A percentile compares a stretch with the other conserved stretches of the same genome.
These are phyloP conservation scores for Podarcis raffonei DNA, from an alignment of 2,113 vertebrate species.

Conservation along the genomic window DNA sequence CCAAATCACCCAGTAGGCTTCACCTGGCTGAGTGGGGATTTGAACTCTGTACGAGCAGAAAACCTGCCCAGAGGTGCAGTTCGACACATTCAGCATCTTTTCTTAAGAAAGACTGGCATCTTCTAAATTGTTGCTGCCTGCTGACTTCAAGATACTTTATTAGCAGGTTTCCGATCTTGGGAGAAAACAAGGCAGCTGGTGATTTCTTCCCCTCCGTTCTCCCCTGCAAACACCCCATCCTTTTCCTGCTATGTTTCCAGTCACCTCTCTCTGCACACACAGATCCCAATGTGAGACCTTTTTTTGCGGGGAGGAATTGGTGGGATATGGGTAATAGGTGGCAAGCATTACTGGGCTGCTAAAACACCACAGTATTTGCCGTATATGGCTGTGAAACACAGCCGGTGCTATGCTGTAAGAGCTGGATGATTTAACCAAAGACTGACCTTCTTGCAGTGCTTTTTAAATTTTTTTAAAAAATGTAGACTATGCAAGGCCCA, in stretches of 20 bases:
- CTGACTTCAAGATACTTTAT: background rate
- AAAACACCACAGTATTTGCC: conserved; percentile 39
- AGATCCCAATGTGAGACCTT: background rate
- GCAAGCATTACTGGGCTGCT: conserved; percentile 57
- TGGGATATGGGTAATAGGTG: conserved; percentile 33
- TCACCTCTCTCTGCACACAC: background rate
- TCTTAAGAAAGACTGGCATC: background rate
- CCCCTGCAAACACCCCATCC: background rate
- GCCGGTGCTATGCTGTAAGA: conserved; percentile 1
- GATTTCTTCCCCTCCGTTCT: background rate
- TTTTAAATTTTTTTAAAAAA: conserved; percentile 4
- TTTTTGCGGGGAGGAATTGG: background rate
- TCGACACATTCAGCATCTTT: background rate
- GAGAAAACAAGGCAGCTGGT: background rate
- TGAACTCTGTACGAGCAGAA: too few species aligned
- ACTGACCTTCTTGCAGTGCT: conserved; percentile 51
- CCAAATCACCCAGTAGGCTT: too few species aligned
- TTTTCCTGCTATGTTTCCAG: too few species aligned
- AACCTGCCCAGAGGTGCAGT: background rate
- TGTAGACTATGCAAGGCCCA: conserved; percentile 54
- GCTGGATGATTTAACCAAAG: conserved; percentile 32
- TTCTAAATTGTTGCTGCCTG: background rate
- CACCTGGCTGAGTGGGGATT: too few species aligned
- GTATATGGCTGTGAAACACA: conserved; percentile 42
- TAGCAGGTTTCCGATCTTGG: background rate